phyloP scores from a whole-genome alignment of 2,888 invertebrate genomes.

The Lochmaea crataegi region DNA sequence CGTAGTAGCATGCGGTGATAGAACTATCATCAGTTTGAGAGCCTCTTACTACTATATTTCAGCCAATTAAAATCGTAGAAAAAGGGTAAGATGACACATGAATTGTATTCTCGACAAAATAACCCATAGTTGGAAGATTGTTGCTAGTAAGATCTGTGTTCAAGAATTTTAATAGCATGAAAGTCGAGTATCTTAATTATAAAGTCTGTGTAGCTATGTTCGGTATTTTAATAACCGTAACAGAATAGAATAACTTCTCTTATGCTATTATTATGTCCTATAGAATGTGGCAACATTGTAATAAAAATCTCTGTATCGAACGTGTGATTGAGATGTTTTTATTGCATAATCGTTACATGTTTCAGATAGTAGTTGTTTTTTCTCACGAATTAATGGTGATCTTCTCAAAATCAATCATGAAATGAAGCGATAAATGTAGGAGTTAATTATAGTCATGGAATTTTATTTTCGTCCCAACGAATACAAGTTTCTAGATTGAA shows the following conservation, averaged over 20 bases:
- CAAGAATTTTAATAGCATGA: constrained; percentile 11
- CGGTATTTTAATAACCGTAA: constrained; percentile 19
- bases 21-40: too few species aligned
- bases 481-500: too few species aligned
- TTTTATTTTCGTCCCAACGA: too few species aligned
- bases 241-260: neutral
- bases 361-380: neutral
- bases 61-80: too few species aligned
- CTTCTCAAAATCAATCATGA: too few species aligned
- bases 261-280: neutral
- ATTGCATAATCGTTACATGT: constrained; percentile 6
- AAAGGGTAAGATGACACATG: too few species aligned
- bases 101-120: neutral
- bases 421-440: too few species aligned
- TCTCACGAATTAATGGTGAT: neutral
- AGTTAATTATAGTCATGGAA: too few species aligned
- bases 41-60: too few species aligned
- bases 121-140: neutral
- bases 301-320: neutral
- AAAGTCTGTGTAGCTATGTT: constrained; percentile 5
- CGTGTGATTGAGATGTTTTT: constrained; percentile 8
- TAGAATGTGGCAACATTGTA: constrained; percentile 5
- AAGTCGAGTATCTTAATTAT: constrained; percentile 3
- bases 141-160: constrained; percentile 10
- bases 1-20: too few species aligned